These are phyloP conservation scores for Xerus rutilus DNA, from an alignment of 2,797 vertebrate genomes.

Conservation along the genomic window DNA sequence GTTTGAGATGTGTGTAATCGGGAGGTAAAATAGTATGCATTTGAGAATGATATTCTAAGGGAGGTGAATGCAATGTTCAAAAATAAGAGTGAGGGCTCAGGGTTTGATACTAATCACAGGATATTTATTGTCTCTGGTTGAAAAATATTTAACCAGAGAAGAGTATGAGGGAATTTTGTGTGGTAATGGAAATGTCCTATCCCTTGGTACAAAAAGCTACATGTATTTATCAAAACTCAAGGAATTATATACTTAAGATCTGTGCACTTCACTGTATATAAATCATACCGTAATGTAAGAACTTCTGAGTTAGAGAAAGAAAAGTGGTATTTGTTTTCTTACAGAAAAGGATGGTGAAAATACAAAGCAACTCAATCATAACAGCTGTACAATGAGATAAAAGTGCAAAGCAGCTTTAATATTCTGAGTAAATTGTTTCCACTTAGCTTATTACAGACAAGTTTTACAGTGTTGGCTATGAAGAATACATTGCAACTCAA, in stretches of 20 bases:
- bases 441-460: background rate
- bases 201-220: background rate
- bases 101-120: background rate
- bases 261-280: background rate
- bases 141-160: background rate
- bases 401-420: background rate
- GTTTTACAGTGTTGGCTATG: background rate
- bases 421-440: background rate
- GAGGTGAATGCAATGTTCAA: slow-evolving; percentile 17
- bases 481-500: slow-evolving; percentile 12
- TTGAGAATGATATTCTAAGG: background rate
- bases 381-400: background rate
- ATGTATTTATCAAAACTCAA: background rate
- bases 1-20: background rate
- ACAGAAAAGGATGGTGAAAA: background rate
- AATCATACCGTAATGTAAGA: slow-evolving; percentile 23
- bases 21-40: background rate
- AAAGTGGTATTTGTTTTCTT: background rate
- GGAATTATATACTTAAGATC: background rate
- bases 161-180: background rate
- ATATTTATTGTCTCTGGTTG: background rate
- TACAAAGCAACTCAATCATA: slow-evolving; percentile 10
- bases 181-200: background rate
- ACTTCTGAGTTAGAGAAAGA: background rate
- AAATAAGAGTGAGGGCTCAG: background rate